phyloP scores from a whole-genome alignment of 1,140 invertebrate genomes.

The Drosophila ironensis region DNA sequence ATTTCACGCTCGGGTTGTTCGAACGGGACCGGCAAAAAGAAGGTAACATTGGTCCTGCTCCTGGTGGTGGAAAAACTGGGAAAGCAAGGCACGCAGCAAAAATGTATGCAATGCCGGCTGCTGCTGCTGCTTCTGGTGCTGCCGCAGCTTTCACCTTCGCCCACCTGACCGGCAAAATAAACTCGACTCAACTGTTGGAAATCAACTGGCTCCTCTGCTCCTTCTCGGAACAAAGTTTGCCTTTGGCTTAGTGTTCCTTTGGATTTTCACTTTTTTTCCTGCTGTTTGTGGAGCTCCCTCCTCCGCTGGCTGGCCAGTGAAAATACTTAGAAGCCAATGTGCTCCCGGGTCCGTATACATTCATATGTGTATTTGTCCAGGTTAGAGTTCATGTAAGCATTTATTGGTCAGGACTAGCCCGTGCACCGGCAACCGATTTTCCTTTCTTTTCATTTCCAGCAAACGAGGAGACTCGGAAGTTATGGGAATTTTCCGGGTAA shows the following conservation, averaged over 20 bases:
- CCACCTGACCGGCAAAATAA: constrained; percentile 73
- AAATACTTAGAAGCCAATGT: constrained; percentile 62
- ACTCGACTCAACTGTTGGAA: constrained; percentile 75
- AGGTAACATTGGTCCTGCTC: background rate
- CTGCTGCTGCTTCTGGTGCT: constrained; percentile 1
- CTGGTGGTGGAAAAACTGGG: constrained; percentile 34
- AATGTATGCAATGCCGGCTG: constrained; percentile 58
- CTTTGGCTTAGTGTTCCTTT: constrained; percentile 41
- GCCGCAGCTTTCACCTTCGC: constrained; percentile 12
- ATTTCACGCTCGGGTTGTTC: constrained; percentile 72
- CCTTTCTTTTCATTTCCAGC: background rate
- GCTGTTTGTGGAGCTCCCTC: constrained; percentile 17
- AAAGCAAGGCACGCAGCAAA: constrained; percentile 63
- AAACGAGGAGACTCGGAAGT: background rate
- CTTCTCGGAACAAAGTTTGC: constrained; percentile 58
- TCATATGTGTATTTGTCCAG: constrained; percentile 17
- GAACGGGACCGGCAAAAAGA: constrained; percentile 11
- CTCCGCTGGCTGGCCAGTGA: constrained; percentile 33
- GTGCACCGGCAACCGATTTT: constrained; percentile 7
- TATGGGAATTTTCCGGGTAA: background rate
- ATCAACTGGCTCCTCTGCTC: constrained; percentile 58
- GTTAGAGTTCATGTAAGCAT: constrained; percentile 33
- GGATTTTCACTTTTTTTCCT: constrained; percentile 1
- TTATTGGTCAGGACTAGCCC: constrained; percentile 47
- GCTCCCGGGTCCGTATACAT: background rate